These are phyloP conservation scores for Cheilosia impressa DNA, from an alignment of 2,888 invertebrate genomes.

Conservation along the genomic window DNA sequence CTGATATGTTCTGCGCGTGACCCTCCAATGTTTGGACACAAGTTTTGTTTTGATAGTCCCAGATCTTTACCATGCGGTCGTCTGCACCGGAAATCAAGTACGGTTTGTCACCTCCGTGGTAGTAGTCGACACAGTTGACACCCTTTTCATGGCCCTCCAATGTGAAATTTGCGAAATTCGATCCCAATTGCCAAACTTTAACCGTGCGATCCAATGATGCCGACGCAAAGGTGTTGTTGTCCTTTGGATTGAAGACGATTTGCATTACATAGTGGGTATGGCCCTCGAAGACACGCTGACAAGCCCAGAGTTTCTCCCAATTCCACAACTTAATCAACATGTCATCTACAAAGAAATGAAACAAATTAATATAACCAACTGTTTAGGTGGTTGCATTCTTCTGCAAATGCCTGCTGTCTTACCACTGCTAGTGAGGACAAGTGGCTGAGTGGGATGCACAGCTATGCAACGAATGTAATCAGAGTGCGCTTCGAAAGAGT, in stretches of 20 bases:
- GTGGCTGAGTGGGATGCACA: slow-evolving; percentile 98
- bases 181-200: slow-evolving; percentile 99
- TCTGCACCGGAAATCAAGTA: slow-evolving; percentile 99
- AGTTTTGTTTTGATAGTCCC: slow-evolving; percentile 99
- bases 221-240: slow-evolving; percentile 99
- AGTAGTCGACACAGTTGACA: slow-evolving; percentile 99
- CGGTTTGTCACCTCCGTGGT: slow-evolving; percentile 99
- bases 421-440: slow-evolving; percentile 98
- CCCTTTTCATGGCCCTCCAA: slow-evolving; percentile 99
- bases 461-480: slow-evolving; percentile 98
- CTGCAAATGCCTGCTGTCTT: slow-evolving; percentile 80
- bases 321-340: slow-evolving; percentile 99
- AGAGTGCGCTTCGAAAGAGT: slow-evolving; percentile 98
- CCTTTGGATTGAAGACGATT: slow-evolving; percentile 99
- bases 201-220: slow-evolving; percentile 99
- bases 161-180: slow-evolving; percentile 98
- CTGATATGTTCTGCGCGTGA: slow-evolving; percentile 97
- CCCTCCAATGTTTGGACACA: slow-evolving; percentile 99
- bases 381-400: no score
- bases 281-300: slow-evolving; percentile 99
- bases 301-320: slow-evolving; percentile 99
- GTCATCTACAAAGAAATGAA: slow-evolving; percentile 89
- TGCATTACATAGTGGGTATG: slow-evolving; percentile 99
- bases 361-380: not conserved
- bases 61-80: slow-evolving; percentile 98